phyloP scores from a whole-genome alignment of 2,888 invertebrate genomes.

The Dimorphilus gyrociliatus region DNA sequence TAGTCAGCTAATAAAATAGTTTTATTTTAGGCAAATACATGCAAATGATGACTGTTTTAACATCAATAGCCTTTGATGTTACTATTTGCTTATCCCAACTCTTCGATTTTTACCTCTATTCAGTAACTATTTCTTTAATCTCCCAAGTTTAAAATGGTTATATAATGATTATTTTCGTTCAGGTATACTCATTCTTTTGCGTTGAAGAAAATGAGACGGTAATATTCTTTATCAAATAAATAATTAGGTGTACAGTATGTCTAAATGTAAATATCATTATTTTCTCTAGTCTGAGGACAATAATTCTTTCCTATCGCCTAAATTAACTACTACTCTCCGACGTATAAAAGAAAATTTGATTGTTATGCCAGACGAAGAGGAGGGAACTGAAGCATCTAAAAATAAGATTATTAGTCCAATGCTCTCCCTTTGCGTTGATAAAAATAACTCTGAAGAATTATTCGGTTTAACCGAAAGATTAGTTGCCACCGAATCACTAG shows the following conservation, averaged over 20 bases:
- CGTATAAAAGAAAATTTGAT: constrained; percentile 59
- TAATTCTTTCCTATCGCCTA: too few relatives aligned
- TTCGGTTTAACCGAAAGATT: constrained; percentile 69
- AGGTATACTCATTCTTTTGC: constrained; percentile 3
- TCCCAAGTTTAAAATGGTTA: constrained; percentile 8
- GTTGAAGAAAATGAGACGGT: neutral
- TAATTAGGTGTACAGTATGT: too few relatives aligned
- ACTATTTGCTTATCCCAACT: constrained; percentile 77
- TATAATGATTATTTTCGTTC: constrained; percentile 3
- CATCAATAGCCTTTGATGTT: constrained; percentile 76
- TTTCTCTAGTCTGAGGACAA: too few relatives aligned
- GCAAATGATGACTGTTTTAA: constrained; percentile 73
- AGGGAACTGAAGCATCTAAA: constrained; percentile 10
- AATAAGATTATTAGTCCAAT: constrained; percentile 43
- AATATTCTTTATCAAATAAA: too few relatives aligned
- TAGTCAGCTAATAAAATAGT: neutral
- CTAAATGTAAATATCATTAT: too few relatives aligned
- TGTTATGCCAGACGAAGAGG: constrained; percentile 8
- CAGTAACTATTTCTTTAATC: too few relatives aligned
- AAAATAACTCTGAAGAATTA: constrained; percentile 52
- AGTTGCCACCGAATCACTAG: constrained; percentile 77
- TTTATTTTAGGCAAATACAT: constrained; percentile 52
- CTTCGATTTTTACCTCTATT: constrained; percentile 78
- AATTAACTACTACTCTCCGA: constrained; percentile 56
- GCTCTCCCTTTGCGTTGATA: constrained; percentile 50